Base-by-base conservation (phyloP, 2,113 vertebrate species). In the Scortum barcoo region DNA sequence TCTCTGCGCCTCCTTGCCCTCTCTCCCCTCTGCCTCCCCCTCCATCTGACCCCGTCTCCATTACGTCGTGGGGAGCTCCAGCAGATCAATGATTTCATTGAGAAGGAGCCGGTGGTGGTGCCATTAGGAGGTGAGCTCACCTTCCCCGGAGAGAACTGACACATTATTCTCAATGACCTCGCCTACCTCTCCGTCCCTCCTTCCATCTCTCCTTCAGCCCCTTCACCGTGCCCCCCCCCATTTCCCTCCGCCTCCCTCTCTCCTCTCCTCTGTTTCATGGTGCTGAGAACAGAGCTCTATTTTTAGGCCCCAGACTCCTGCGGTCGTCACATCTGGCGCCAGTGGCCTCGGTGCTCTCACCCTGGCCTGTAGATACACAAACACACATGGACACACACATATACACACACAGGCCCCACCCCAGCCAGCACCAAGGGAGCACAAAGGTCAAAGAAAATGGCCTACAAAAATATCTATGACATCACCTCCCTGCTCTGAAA, bases 301-400 rank as follows among this genome's bases (percentile, higher is more conserved):
- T 94, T 95, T 95, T 95, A 95, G 94, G 84, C 42, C 42, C 86
- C 90, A 93, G 92, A 93, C 92, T 94, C 91, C 93, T 94, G 95
- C 89, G 94, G 95, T 95, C 92, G 84, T 95, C 93, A 95, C 95
- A 95, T 95, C 94, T 95, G 95, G 94, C 92, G 94, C 95, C 94
- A 93, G 93, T 90, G 89, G 93, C 92, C 92, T 89, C 73, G 51
- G 86, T 91, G 88, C 90, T 90, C 90, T 93, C 91, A 89, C 90
- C 88, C 90, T 63, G 70, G 85, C 81, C 93, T 75, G 79, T 87
- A 91, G 87, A 93, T 86, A 93, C 81, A 91, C 91, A 91, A 36
- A 83, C 54, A 72, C 57, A 28, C 57, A 58, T 69, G 57, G 65
- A 69, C 68, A 74, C 53, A 54, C 72, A 71, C 70, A 66, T 63